Percentiles rank a stretch among this genome's conserved stretches.
phyloP scores from a whole-genome alignment of 2,113 vertebrate species.

The Caretta caretta region DNA sequence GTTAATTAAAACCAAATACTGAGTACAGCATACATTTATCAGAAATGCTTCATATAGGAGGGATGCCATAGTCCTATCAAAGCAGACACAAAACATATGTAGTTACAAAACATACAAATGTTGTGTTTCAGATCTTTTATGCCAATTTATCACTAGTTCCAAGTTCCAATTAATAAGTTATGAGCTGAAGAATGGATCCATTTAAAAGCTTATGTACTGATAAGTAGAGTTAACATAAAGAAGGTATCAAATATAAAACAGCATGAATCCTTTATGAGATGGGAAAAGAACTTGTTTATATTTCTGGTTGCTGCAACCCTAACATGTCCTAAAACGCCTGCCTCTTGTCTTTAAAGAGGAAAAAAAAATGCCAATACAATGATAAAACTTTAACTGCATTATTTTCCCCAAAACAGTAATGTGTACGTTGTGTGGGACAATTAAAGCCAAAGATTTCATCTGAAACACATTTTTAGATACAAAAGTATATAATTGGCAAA shows the following conservation, averaged over 20 bases:
- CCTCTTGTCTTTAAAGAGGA: neutral
- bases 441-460: neutral
- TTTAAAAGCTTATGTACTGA: neutral
- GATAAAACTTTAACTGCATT: conserved; percentile 25
- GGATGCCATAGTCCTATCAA: neutral
- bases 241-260: conserved; percentile 22
- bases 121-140: conserved; percentile 15
- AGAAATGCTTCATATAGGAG: neutral
- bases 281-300: conserved; percentile 40
- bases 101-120: neutral
- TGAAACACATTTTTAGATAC: neutral
- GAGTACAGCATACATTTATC: neutral
- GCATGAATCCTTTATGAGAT: neutral
- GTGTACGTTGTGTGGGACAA: neutral
- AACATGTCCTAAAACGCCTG: neutral
- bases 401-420: neutral
- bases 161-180: conserved; percentile 38
- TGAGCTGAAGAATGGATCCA: neutral
- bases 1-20: conserved; percentile 38
- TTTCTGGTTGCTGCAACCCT: conserved; percentile 9
- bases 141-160: neutral
- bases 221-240: conserved; percentile 28
- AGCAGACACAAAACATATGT: neutral
- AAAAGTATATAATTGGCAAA: neutral
- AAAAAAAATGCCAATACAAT: neutral